These are phyloP conservation scores for Linepithema humile DNA, from an alignment of 1,140 invertebrate species.

Conservation along the genomic window DNA sequence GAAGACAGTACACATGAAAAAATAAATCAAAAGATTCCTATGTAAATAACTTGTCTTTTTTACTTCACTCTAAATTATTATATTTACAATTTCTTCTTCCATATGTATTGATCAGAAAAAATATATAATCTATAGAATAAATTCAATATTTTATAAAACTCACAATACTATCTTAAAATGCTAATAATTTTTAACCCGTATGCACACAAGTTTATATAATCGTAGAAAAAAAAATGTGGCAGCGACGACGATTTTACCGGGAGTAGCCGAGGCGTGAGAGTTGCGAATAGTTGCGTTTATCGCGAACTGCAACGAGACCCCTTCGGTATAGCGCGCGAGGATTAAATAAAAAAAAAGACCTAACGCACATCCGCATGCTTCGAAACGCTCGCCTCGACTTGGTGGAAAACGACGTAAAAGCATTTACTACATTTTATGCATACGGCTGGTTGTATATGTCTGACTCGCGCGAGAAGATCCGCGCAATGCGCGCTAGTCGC, in stretches of 20 bases:
- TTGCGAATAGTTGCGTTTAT: conserved; percentile 29
- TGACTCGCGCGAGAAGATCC: conserved; percentile 10
- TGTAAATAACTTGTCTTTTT: not conserved
- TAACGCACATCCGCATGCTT: conserved; percentile 49
- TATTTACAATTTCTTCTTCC: no score
- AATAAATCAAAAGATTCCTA: not conserved
- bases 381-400: conserved; percentile 31
- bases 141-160: no score
- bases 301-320: not conserved
- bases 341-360: conserved; percentile 17
- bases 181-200: not conserved
- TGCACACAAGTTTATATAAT: not conserved
- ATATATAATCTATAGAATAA: no score
- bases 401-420: conserved; percentile 21
- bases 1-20: no score
- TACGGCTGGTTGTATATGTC: not conserved
- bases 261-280: conserved; percentile 1
- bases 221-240: not conserved
- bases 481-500: not conserved
- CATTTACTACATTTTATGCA: conserved; percentile 52
- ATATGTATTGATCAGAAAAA: no score
- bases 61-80: not conserved
- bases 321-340: conserved; percentile 8
- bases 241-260: conserved; percentile 7
- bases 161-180: no score